Percentiles rank a stretch among this genome's conserved stretches.
Evolutionary conservation across 1,140 invertebrate species (phyloP).

Genomic region (Drosophila tani): DNA sequence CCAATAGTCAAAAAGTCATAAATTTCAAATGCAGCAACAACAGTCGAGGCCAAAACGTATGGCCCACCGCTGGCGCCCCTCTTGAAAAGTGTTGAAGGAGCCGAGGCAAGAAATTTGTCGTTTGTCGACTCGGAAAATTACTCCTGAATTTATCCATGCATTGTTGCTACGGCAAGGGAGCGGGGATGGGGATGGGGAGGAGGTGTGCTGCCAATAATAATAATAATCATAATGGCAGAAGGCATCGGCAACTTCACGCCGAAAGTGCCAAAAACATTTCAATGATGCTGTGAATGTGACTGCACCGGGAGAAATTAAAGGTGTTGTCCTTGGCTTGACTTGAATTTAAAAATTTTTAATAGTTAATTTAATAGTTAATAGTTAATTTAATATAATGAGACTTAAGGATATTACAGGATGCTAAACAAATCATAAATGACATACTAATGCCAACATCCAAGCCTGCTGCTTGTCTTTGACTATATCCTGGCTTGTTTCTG

Average conservation of each 20-base stretch:
- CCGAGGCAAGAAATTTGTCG: slow-evolving; percentile 62
- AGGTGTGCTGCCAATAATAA: slow-evolving; percentile 68
- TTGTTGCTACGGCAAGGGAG: slow-evolving; percentile 50
- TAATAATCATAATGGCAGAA: slow-evolving; percentile 75
- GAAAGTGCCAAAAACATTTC: slow-evolving; percentile 82
- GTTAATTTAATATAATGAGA: not conserved
- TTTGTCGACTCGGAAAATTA: slow-evolving; percentile 61
- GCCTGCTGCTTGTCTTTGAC: too few species aligned
- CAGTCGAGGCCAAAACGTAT: slow-evolving; percentile 55
- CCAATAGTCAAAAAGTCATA: slow-evolving; percentile 83
- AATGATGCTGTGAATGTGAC: slow-evolving; percentile 60
- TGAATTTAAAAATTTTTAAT: not conserved
- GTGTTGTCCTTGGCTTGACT: too few species aligned
- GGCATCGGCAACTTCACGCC: slow-evolving; percentile 68
- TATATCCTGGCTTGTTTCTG: too few species aligned
- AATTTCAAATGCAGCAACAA: slow-evolving; percentile 78
- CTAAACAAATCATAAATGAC: not conserved
- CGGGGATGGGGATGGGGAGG: not conserved
- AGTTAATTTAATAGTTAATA: not conserved
- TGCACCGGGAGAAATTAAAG: not conserved
- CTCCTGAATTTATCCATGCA: slow-evolving; percentile 68
- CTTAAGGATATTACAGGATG: not conserved
- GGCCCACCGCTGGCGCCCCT: slow-evolving; percentile 9
- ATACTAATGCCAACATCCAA: too few species aligned
- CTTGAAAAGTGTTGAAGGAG: slow-evolving; percentile 64